A percentile compares a stretch with the other conserved stretches of the same genome.
phyloP scores from a whole-genome alignment of 2,797 vertebrate species.

The Semotilus atromaculatus region DNA sequence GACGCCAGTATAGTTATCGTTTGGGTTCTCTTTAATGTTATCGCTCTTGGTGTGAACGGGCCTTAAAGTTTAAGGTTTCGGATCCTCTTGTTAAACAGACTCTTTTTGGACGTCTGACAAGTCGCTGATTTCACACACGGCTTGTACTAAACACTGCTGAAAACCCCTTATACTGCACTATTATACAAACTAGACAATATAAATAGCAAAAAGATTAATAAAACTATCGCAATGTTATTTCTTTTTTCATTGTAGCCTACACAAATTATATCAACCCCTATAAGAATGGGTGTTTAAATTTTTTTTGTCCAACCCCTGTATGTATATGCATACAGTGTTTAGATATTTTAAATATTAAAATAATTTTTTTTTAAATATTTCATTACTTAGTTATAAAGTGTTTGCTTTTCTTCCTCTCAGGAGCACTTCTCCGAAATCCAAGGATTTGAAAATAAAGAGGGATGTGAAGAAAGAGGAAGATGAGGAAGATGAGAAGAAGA shows the following conservation, averaged over 20 bases:
- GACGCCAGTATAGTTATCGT: no score
- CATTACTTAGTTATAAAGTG: neutral
- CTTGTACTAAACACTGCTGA: neutral
- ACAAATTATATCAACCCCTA: no score
- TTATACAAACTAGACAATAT: neutral
- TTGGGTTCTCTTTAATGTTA: neutral
- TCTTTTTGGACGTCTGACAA: neutral
- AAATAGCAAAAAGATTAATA: neutral
- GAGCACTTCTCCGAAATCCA: slow-evolving; percentile 88
- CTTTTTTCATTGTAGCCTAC: neutral
- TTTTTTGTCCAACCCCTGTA: neutral
- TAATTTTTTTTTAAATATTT: neutral
- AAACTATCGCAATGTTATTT: neutral
- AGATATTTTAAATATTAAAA: neutral
- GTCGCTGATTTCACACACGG: neutral
- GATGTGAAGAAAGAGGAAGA: slow-evolving; percentile 88
- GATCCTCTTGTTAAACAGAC: neutral
- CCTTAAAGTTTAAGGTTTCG: neutral
- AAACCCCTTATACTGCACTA: neutral
- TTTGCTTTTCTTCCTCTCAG: slow-evolving; percentile 59
- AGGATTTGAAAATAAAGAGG: slow-evolving; percentile 85
- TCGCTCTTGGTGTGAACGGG: neutral
- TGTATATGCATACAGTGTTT: neutral
- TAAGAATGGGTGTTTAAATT: no score
- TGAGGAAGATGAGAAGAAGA: slow-evolving; percentile 85